These are phyloP conservation scores for Drosophila parvula DNA, from an alignment of 1,140 invertebrate species.

Conservation along the genomic window DNA sequence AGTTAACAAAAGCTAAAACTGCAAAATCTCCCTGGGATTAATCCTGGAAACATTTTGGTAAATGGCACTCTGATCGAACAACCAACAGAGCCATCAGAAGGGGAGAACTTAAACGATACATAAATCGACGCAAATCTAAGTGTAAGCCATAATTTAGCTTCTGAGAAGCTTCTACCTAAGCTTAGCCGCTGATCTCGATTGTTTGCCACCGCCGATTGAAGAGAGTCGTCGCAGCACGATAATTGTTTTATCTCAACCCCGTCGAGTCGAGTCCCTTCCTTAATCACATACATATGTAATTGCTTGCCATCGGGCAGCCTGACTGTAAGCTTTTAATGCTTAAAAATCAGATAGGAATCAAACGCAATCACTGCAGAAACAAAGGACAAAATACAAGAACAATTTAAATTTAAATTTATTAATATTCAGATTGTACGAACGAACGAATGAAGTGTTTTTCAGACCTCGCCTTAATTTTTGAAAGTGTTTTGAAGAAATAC, in stretches of 20 bases:
- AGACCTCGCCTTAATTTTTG: conserved; percentile 68
- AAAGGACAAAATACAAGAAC: conserved; percentile 30
- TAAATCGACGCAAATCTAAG: conserved; percentile 37
- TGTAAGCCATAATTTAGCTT: conserved; percentile 60
- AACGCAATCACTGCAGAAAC: conserved; percentile 63
- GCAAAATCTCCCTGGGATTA: background rate
- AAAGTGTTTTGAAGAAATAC: conserved; percentile 59
- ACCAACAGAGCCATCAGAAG: background rate
- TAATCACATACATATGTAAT: conserved; percentile 48
- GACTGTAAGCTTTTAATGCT: conserved; percentile 66
- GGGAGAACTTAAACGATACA: conserved; percentile 15
- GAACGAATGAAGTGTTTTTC: conserved; percentile 56
- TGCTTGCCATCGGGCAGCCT: conserved; percentile 57
- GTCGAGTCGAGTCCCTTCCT: conserved; percentile 3
- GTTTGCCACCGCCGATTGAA: conserved; percentile 18
- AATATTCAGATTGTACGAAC: conserved; percentile 45
- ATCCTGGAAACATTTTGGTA: background rate
- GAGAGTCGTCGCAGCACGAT: conserved; percentile 9
- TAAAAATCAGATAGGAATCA: conserved; percentile 60
- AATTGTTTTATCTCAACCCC: conserved; percentile 26
- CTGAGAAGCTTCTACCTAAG: conserved; percentile 69
- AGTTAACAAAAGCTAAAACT: conserved; percentile 26
- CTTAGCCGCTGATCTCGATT: conserved; percentile 46
- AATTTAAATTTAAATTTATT: conserved; percentile 48
- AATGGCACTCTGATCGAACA: conserved; percentile 2